phyloP scores from a whole-genome alignment of 1,140 invertebrate species.

The Acromyrmex echinatior region DNA sequence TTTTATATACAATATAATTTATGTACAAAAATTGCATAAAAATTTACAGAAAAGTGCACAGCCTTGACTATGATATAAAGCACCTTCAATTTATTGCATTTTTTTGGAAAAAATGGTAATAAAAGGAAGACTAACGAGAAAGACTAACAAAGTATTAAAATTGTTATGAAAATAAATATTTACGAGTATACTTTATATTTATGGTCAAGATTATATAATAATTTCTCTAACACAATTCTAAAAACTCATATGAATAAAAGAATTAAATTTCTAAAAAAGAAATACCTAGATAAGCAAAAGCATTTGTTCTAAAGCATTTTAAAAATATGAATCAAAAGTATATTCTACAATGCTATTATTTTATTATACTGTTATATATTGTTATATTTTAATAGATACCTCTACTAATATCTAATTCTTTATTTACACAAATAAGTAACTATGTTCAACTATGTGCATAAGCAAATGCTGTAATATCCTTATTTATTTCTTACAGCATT shows the following conservation, averaged over 20 bases:
- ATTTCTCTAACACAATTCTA: background rate
- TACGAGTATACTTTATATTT: too few relatives aligned
- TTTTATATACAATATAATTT: conserved; percentile 29
- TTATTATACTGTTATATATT: background rate
- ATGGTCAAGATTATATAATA: background rate
- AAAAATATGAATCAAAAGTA: background rate
- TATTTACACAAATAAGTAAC: conserved; percentile 26
- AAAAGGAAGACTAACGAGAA: too few relatives aligned
- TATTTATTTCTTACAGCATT: background rate
- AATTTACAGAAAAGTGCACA: background rate
- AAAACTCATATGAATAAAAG: conserved; percentile 30
- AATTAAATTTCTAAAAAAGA: background rate
- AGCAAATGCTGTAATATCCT: background rate
- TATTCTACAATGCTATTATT: background rate
- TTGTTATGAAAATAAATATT: too few relatives aligned
- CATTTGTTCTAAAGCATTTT: background rate
- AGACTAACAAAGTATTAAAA: too few relatives aligned
- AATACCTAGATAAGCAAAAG: background rate
- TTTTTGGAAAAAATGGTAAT: too few relatives aligned
- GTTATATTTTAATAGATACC: background rate
- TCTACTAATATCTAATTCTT: background rate
- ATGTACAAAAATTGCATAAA: conserved; percentile 31
- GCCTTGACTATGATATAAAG: too few relatives aligned
- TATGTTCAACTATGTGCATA: background rate
- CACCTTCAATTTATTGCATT: too few relatives aligned